Conservation (phyloP, 2,888 invertebrate genomes). For the Pyrochroa serraticornis region DNA sequence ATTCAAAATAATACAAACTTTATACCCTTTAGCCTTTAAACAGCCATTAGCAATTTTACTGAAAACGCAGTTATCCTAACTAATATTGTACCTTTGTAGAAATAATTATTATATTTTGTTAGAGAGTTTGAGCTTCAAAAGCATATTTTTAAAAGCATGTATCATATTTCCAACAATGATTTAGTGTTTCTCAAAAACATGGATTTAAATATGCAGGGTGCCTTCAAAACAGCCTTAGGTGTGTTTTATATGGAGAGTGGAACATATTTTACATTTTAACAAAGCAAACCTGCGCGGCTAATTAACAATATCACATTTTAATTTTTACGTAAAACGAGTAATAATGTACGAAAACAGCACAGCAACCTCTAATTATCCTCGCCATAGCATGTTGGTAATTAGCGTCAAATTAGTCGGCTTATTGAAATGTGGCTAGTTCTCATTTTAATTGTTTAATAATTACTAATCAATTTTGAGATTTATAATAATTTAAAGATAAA, state of each 20-base stretch:
- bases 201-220: conserved; percentile 18
- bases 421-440: too few species aligned
- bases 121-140: not conserved
- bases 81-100: too few species aligned
- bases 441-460: too few species aligned
- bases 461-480: too few species aligned
- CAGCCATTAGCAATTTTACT: not conserved
- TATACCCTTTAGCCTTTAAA: too few species aligned
- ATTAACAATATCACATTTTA: conserved; percentile 16
- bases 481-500: too few species aligned
- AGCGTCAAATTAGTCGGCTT: too few species aligned
- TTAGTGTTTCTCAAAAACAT: conserved; percentile 17
- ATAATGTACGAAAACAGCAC: too few species aligned
- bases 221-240: conserved; percentile 22
- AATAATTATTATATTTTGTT: too few species aligned
- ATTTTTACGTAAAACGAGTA: conserved; percentile 8
- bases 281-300: conserved; percentile 23
- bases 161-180: conserved; percentile 22
- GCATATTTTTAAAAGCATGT: conserved; percentile 19
- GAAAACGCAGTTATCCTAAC: too few species aligned
- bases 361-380: too few species aligned
- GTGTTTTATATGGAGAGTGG: conserved; percentile 19
- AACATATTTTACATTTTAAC: conserved; percentile 18
- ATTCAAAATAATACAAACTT: not conserved
- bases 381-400: too few species aligned